These are phyloP conservation scores for Luehdorfia chinensis DNA, from an alignment of 1,140 invertebrate genomes.

Conservation along the genomic window DNA sequence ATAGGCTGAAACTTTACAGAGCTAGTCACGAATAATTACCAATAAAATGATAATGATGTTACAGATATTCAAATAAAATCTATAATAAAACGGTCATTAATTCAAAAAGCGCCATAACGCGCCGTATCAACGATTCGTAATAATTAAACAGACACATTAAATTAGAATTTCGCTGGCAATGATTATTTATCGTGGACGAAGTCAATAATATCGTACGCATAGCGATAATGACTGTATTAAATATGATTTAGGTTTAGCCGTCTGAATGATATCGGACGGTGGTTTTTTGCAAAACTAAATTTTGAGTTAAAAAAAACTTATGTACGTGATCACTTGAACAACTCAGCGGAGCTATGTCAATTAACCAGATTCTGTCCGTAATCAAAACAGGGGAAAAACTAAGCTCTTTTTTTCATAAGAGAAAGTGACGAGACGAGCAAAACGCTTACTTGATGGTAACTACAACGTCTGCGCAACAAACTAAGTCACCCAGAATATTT, in stretches of 20 bases:
- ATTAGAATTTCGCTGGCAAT: slow-evolving; percentile 5
- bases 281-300: not conserved
- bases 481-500: too few relatives aligned
- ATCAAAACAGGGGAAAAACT: too few relatives aligned
- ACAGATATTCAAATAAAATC: not conserved
- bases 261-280: not conserved
- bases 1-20: too few relatives aligned
- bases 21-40: too few relatives aligned
- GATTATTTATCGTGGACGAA: slow-evolving; percentile 7
- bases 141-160: slow-evolving; percentile 9
- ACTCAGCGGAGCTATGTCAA: too few relatives aligned
- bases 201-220: slow-evolving; percentile 5
- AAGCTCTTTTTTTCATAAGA: too few relatives aligned
- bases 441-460: too few relatives aligned
- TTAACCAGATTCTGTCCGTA: too few relatives aligned
- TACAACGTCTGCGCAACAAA: too few relatives aligned
- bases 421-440: too few relatives aligned
- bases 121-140: slow-evolving; percentile 10
- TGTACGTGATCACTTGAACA: too few relatives aligned
- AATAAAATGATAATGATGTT: not conserved
- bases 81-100: slow-evolving; percentile 10
- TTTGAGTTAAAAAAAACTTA: too few relatives aligned
- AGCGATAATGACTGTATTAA: slow-evolving; percentile 4
- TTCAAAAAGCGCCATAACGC: slow-evolving; percentile 9
- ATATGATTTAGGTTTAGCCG: not conserved